phyloP scores from a whole-genome alignment of 2,113 vertebrate species.

The Romanogobio albipinnatus region DNA sequence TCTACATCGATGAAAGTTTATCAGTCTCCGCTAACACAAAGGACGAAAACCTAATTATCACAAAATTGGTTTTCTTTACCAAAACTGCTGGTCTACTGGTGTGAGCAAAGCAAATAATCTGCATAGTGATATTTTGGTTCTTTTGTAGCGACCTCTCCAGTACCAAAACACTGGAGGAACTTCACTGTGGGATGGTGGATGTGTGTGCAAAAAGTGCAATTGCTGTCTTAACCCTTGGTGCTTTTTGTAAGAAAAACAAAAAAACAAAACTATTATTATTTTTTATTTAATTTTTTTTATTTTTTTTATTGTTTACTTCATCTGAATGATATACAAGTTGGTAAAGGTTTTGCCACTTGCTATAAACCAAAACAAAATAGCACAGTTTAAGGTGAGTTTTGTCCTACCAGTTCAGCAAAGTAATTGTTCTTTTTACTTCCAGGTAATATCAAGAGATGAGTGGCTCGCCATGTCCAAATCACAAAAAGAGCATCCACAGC shows the following conservation, averaged over 20 bases:
- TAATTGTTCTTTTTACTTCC: not conserved
- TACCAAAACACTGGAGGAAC: not conserved
- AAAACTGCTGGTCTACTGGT: conserved; percentile 34
- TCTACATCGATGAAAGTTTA: conserved; percentile 10
- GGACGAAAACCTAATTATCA: not conserved
- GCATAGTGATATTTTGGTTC: conserved; percentile 25
- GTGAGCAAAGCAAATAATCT: conserved; percentile 46
- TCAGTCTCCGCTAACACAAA: conserved; percentile 1
- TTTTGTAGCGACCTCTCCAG: conserved; percentile 3
- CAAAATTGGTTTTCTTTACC: no score
- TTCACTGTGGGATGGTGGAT: not conserved
- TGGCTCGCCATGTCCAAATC: not conserved
- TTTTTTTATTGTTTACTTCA: no score
- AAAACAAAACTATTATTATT: no score
- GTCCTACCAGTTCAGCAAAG: not conserved
- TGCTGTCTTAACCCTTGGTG: no score
- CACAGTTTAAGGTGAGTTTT: not conserved
- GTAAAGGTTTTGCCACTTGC: no score
- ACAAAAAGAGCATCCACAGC: not conserved
- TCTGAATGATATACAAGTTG: no score
- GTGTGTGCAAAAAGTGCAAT: no score
- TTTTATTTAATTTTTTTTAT: no score
- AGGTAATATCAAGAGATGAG: not conserved
- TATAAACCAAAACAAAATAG: not conserved
- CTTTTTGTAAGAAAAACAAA: no score